phyloP scores from a whole-genome alignment of 2,113 vertebrate genomes.

The Ceyx margarethae region DNA sequence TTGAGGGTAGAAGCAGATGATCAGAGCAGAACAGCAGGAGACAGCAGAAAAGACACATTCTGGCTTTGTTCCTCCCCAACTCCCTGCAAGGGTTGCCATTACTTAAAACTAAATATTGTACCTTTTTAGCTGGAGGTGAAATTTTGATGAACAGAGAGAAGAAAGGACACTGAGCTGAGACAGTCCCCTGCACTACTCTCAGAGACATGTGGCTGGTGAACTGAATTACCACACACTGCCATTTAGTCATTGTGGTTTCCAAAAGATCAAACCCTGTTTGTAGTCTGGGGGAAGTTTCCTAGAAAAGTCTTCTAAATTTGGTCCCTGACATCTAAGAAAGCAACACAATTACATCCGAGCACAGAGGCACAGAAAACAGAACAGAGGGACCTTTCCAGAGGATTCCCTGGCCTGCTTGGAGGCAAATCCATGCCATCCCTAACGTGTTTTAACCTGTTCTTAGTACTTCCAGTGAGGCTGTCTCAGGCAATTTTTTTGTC shows the following conservation, averaged over 20 bases:
- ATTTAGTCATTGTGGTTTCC: slow-evolving; percentile 6
- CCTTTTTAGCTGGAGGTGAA: not conserved
- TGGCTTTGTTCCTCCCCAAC: not conserved
- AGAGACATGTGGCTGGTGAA: not conserved
- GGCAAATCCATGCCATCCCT: not conserved
- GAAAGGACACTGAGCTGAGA: not conserved
- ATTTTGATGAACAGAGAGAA: not conserved
- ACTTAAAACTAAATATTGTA: not conserved
- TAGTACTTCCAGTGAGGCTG: not conserved
- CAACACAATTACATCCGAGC: not conserved
- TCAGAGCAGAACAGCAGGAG: not conserved
- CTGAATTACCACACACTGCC: not conserved
- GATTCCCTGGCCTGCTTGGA: not conserved
- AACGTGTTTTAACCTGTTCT: not conserved
- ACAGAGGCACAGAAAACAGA: not conserved
- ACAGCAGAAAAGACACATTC: not conserved
- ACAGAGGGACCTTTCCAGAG: not conserved
- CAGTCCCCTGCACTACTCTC: not conserved
- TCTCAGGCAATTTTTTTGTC: not conserved
- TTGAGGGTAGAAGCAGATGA: not conserved
- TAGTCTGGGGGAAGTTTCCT: not conserved
- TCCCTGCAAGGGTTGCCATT: not conserved
- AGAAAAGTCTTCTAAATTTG: not conserved
- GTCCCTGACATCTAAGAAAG: not conserved
- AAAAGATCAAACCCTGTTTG: not conserved